Base-by-base conservation (phyloP, 2,797 vertebrate species). In the Enteromius radiatus region DNA sequence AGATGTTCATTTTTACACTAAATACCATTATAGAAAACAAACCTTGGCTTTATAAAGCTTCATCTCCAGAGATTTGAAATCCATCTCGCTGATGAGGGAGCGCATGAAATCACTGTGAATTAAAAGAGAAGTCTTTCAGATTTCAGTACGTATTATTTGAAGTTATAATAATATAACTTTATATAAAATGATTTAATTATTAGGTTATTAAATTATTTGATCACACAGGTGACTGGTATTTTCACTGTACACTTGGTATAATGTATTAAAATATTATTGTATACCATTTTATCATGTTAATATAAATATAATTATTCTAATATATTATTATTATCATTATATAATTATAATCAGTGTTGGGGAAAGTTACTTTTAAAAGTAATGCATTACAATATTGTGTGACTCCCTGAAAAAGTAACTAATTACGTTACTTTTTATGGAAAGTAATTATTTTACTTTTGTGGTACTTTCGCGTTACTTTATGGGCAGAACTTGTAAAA, bases 11-110 rank as follows among this genome's bases (percentile, higher is more conserved):
- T 69, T 80, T 41, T 80, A 33, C 15, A 14, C 21, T 45, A 61
- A 63, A 77, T 68, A 49, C 26, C 54, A 83, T 38, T 41, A 56
- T 45, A 49, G n/a, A 76, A 74, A 71, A 78, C 70, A 65, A 17
- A 94, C 91, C 89, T 94, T 95, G 14, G 89, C 89, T 91, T 94
- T 92, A 80, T 90, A 91, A 73, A 95, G 91, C 90, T 94, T 93
- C 79, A 93, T 78, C 89, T 94, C 90, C 43, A 96, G 86, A 15
- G 91, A 91, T 59, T 89, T 91, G 84, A 94, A 94, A 78, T 93
- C 90, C 91, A 92, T 86, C 78, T 73, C 84, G 78, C 86, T 91
- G 89, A 95, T 93, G 3, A 95, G 86, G 0, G 93, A 92, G 33
- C 89, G 92, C 92, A 94, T 94, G 11, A 94, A 96, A 74, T 92